Base-by-base conservation (phyloP, 2,888 invertebrate species). In the Megastigmus dorsalis region DNA sequence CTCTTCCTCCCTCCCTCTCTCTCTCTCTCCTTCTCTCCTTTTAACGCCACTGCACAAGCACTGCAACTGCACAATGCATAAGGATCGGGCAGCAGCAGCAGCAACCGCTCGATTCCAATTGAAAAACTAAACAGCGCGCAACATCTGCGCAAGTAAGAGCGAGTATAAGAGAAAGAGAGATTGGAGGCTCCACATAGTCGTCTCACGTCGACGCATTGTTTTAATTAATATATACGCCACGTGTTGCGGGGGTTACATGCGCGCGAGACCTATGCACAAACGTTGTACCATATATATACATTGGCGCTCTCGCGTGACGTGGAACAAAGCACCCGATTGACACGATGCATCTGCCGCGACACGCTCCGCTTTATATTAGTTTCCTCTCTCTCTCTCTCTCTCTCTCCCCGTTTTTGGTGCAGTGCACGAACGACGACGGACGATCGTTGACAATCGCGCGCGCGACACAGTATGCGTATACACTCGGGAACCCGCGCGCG, bases 211-310 rank as follows among this genome's bases (percentile, higher is more conserved):
- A 77, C 77, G 79, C 79, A 85, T 84, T 84, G 85, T 85, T 85
- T 85, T 85, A 84, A 85, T 84, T 85, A 85, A 84, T 82, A 62
- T n/a, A n/a, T 52, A 81, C 79, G 74, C 81, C 80, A 81, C 81
- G 82, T 80, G 81, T 80, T 70, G 75, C 77, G 77, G 72, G 65
- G 74, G 77, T 72, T 74, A 69, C 45, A 20, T 23, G 3, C n/a
- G 7, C 52, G 6, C 10, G 41, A 13, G 41, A 3, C 3, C 20
- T n/a, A n/a, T n/a, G n/a, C n/a, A n/a, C n/a, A n/a, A n/a, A n/a
- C n/a, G n/a, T n/a, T n/a, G n/a, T n/a, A n/a, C n/a, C n/a, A n/a
- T n/a, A n/a, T n/a, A n/a, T n/a, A n/a, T n/a, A n/a, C n/a, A n/a
- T n/a, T n/a, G n/a, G n/a, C n/a, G n/a, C n/a, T n/a, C n/a, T n/a